A percentile compares a stretch with the other conserved stretches of the same genome.
phyloP scores from a whole-genome alignment of 2,797 vertebrate species.

The Myripristis murdjan region DNA sequence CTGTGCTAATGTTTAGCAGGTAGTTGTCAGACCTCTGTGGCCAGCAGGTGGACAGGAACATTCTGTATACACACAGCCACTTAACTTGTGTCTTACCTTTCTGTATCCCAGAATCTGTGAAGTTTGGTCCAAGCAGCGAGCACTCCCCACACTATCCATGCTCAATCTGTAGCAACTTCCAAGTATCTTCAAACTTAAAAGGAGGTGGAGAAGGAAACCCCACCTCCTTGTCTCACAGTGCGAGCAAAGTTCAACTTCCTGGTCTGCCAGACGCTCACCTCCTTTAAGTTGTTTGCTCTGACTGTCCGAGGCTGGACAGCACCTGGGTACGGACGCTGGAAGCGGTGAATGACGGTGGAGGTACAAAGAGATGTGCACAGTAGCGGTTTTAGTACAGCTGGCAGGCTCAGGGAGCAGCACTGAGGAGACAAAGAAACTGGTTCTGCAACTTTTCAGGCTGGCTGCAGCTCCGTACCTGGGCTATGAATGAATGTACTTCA shows the following conservation, averaged over 20 bases:
- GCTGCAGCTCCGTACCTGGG: slow-evolving; percentile 34
- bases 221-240: slow-evolving; percentile 64
- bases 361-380: slow-evolving; percentile 43
- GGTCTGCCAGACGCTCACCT: slow-evolving; percentile 51
- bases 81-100: slow-evolving; percentile 48
- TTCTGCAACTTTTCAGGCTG: slow-evolving; percentile 72
- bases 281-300: slow-evolving; percentile 27
- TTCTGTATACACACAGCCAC: not conserved
- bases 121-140: slow-evolving; percentile 41
- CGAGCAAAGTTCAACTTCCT: slow-evolving; percentile 79
- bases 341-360: slow-evolving; percentile 42
- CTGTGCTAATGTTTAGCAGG: not conserved
- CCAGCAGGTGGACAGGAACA: slow-evolving; percentile 20
- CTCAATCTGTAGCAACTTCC: slow-evolving; percentile 69
- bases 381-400: slow-evolving; percentile 51
- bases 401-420: slow-evolving; percentile 53
- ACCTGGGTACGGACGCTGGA: slow-evolving; percentile 28
- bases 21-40: not conserved
- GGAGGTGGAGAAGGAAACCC: slow-evolving; percentile 44
- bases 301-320: slow-evolving; percentile 29
- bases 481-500: slow-evolving; percentile 40
- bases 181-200: slow-evolving; percentile 59
- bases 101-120: slow-evolving; percentile 16
- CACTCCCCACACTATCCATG: slow-evolving; percentile 56
- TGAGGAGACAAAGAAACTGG: slow-evolving; percentile 81